Evolutionary conservation across 2,888 invertebrate species (phyloP), one percentile per base, ranked within the genome.

Genomic region (Nemapogon koenigi): DNA sequence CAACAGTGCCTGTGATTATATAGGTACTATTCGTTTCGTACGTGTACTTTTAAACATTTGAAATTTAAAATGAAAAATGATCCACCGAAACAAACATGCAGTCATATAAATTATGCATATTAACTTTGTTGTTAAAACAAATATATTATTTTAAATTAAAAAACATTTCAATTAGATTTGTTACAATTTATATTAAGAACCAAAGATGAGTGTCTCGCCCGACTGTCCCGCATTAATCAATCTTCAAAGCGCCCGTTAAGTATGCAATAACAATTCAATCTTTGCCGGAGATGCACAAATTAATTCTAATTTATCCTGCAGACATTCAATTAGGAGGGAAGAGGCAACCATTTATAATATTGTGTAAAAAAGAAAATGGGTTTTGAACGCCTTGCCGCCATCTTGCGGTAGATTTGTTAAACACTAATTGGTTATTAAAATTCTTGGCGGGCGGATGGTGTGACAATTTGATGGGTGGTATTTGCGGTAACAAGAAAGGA

Each of bases 391-490:
- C 28, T 28, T 22, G 7, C 28, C 14, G 14, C 33, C 33, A 33
- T 33, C 19, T 19, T 33, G 19, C 14, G 17, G 37, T 18, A 27
- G 37, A 37, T 37, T 67, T 66, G 68, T 75, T 69, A 70, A 72
- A 71, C 64, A 70, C 73, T 69, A 73, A 75, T 73, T 73, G 72
- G 67, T 71, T 71, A 73, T 75, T 75, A 75, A 72, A 57, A 75
- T 75, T 73, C 73, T 58, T 62, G 57, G 59, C 66, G 56, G 44
- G 53, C 52, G 52, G 39, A 25, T 16, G 47, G 46, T 47, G 52
- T 54, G 56, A 60, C 61, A 41, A 28, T 28, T 37, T 37, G 33
- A 37, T 33, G 41, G 27, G 27, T 13, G 22, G 19, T 29, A 27
- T 14, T 36, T 31, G 15, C 35, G 31, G 42, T 39, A 7, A 11